Conservation (phyloP, 1,140 invertebrate genomes). For the Sogatella furcifera region DNA sequence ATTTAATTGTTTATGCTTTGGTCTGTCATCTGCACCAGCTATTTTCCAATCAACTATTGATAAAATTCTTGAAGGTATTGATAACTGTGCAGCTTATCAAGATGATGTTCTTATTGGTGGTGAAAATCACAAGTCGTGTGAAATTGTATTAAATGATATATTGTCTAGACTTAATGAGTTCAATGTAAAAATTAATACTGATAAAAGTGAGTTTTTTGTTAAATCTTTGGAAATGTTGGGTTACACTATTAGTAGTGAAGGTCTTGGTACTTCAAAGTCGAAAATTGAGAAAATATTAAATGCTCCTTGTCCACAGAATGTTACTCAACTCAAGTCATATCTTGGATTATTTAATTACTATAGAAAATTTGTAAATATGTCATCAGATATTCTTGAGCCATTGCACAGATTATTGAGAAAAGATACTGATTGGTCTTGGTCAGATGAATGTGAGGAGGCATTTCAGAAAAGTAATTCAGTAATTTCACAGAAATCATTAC, state of each 20-base stretch:
- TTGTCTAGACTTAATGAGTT: constrained; percentile 8
- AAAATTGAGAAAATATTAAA: not conserved
- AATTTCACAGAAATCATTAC: constrained; percentile 8
- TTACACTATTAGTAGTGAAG: constrained; percentile 5
- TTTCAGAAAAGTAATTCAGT: constrained; percentile 14
- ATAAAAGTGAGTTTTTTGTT: not conserved
- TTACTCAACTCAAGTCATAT: constrained; percentile 1
- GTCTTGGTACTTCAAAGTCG: no score
- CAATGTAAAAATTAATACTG: no score
- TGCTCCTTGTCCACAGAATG: constrained; percentile 1
- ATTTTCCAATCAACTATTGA: constrained; percentile 30
- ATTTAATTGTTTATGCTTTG: no score
- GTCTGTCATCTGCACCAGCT: constrained; percentile 26
- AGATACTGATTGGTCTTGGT: constrained; percentile 8
- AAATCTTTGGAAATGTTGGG: constrained; percentile 3
- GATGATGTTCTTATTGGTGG: constrained; percentile 7
- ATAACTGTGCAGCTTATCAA: no score
- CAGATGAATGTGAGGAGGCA: constrained; percentile 11
- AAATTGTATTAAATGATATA: not conserved
- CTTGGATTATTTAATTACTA: constrained; percentile 9
- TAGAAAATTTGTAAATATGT: no score
- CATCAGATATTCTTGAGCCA: no score
- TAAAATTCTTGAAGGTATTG: constrained; percentile 22
- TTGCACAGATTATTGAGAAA: no score
- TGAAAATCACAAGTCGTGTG: not conserved